These are phyloP conservation scores for Garra rufa DNA, from an alignment of 2,113 vertebrate species.

Conservation along the genomic window DNA sequence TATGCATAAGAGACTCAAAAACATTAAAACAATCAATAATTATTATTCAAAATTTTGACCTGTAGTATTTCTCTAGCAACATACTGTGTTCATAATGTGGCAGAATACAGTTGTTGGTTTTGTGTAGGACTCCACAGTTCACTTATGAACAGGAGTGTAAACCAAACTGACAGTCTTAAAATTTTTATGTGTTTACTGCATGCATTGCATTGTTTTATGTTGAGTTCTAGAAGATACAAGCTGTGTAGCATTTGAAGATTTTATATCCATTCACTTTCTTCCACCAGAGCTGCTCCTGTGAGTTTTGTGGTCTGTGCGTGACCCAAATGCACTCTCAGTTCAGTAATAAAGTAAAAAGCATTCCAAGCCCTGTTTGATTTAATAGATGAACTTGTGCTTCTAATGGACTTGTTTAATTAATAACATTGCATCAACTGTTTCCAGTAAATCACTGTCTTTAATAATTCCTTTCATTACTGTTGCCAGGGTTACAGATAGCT, in stretches of 20 bases:
- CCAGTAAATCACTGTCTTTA: background rate
- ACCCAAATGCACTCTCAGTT: background rate
- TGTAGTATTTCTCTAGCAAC: background rate
- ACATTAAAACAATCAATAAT: no score
- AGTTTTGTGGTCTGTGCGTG: background rate
- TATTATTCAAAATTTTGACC: background rate
- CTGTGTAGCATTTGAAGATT: background rate
- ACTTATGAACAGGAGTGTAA: background rate
- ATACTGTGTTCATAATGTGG: background rate
- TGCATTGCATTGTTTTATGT: background rate
- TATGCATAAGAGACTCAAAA: no score
- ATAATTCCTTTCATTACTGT: background rate
- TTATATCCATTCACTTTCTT: background rate
- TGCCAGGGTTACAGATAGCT: background rate
- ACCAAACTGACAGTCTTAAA: background rate
- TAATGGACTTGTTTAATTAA: background rate
- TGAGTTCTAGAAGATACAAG: background rate
- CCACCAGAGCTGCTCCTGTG: background rate
- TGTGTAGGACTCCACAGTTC: background rate
- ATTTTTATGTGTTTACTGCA: background rate
- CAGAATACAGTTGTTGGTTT: background rate
- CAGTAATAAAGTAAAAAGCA: background rate
- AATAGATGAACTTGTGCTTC: background rate
- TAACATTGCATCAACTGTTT: background rate
- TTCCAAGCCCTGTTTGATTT: background rate